Evolutionary conservation across 2,797 vertebrate genomes (phyloP), one percentile per base, ranked within the genome.

Genomic region (Catostomus latipinnis): DNA sequence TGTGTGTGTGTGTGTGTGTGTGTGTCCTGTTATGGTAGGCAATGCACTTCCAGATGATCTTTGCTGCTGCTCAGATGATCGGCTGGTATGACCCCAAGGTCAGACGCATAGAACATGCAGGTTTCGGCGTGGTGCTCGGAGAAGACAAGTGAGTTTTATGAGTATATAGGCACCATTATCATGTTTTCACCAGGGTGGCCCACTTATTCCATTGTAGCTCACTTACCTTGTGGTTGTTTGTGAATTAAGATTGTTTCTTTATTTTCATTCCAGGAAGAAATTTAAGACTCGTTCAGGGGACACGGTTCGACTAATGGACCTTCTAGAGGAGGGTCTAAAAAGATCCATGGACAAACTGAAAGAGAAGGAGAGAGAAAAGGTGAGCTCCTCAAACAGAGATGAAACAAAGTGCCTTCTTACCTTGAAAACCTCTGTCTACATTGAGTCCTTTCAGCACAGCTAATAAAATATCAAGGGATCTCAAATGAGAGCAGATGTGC

Each of bases 271-370:
- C 86, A 99, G 97, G 91, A 99, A 99, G 90, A 99, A 99, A 92
- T 99, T 99, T 88, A 99, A 98, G 92, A 99, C 98, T 0, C 95
- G 97, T 7, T 98, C 97, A 0, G 98, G 98, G 22, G 98, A 99
- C 85, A 96, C 96, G 0, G 96, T 99, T 77, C 92, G 97, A 60
- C 94, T 99, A 57, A 94, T 96, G 80, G 98, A 99, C 81, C 93
- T 99, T 72, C 91, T 99, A 88, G 96, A 97, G 1, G 98, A 99
- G 83, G 97, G 98, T 0, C 91, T 98, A 69, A 98, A 95, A 88
- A 94, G 98, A 81, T 96, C 95, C n/a, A 98, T 98, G 97, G 97
- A 98, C 92, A 99, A 99, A 82, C 91, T 99, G 86, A 96, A 94
- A 61, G 97, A 98, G 75, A 99, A 99, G 87, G 97, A 96, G 68